These are phyloP conservation scores for Cotesia glomerata DNA, from an alignment of 1,140 invertebrate species.

Conservation along the genomic window DNA sequence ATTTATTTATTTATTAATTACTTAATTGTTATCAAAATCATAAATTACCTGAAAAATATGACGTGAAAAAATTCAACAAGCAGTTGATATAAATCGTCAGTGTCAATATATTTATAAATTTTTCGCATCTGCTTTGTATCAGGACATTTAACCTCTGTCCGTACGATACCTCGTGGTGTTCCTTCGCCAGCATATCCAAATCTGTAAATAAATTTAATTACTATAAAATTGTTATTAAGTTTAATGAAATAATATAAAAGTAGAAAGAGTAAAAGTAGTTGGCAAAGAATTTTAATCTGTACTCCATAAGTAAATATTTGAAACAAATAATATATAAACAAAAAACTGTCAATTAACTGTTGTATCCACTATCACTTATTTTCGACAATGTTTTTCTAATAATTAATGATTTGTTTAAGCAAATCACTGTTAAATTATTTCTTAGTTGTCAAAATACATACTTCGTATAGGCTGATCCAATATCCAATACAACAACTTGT, in stretches of 20 bases:
- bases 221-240: too few species aligned
- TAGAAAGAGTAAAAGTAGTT: too few species aligned
- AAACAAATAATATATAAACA: conserved; percentile 22
- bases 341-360: too few species aligned
- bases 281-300: neutral
- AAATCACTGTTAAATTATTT: too few species aligned
- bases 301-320: neutral
- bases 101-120: conserved; percentile 74
- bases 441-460: conserved; percentile 57
- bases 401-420: too few species aligned
- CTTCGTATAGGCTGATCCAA: conserved; percentile 94
- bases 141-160: conserved; percentile 75
- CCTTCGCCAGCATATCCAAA: conserved; percentile 91
- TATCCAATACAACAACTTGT: conserved; percentile 86
- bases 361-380: too few species aligned
- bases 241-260: too few species aligned
- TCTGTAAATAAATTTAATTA: conserved; percentile 63
- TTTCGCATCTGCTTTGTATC: conserved; percentile 69
- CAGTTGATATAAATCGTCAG: conserved; percentile 83
- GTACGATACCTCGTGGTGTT: conserved; percentile 85
- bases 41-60: conserved; percentile 83
- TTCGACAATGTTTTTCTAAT: too few species aligned
- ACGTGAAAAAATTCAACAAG: conserved; percentile 88
- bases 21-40: neutral
- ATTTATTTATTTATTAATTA: neutral